Base-by-base conservation (phyloP, 2,797 vertebrate species). In the Helicolenus hilgendorfi region DNA sequence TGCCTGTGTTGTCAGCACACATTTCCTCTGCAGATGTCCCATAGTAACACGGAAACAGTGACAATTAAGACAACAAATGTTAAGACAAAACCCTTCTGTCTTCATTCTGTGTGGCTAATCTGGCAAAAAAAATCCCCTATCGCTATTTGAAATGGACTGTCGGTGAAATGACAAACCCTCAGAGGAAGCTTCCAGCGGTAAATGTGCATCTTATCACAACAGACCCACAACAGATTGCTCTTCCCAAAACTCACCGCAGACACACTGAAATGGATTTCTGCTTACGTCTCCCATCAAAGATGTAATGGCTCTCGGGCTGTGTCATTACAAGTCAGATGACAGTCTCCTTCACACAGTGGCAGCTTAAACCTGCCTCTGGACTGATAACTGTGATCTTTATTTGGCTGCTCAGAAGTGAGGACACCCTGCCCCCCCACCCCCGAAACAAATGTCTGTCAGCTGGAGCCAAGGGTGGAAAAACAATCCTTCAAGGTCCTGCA, bases 251-350 rank as follows among this genome's bases (percentile, higher is more conserved):
- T 89, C 89, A 65, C 88, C 85, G 87, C 86, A 83, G 85, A 92
- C 79, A 72, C 84, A 78, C 86, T 87, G 76, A 87, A 95, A 93
- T 95, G 89, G 93, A 96, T 95, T 96, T 93, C 83, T 92, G 92
- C 86, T 92, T 90, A 94, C 93, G 84, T 92, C 92, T 91, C 89
- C 83, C 92, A 94, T 95, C 92, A 92, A 88, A 92, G 87, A 89
- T 75, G 75, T 93, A 91, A 93, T 92, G 91, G 85, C 87, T 91
- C 84, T 92, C 65, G 49, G 93, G 79, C 83, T 92, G 83, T 92
- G 94, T 95, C 92, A 96, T 96, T 95, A 95, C 89, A 93, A 94
- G 90, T 92, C 94, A 93, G 87, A 89, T 86, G 92, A 86, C 90
- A 27, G 82, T 80, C 89, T 93, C 84, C 88, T 91, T 90, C 92